A percentile compares a stretch with the other conserved stretches of the same genome.
phyloP scores from a whole-genome alignment of 64 coral and sea anemone species.

The Montipora efflorescens region DNA sequence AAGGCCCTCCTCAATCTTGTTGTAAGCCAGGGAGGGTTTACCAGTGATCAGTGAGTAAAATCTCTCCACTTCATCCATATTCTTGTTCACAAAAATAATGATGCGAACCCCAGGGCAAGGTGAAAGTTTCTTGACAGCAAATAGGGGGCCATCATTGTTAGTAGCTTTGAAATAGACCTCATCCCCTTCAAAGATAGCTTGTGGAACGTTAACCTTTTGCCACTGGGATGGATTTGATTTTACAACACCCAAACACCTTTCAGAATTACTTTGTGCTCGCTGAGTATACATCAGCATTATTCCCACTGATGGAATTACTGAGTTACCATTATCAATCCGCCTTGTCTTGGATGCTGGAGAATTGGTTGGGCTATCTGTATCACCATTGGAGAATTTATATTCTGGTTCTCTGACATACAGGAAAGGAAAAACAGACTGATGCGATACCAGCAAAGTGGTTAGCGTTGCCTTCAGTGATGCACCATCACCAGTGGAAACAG shows the following conservation, averaged over 20 bases:
- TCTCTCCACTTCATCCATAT: constrained; percentile 86
- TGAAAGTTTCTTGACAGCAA: constrained; percentile 70
- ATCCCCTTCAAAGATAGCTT: constrained; percentile 75
- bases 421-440: constrained; percentile 80
- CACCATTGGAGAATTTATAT: constrained; percentile 64
- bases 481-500: constrained; percentile 47
- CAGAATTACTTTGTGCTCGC: constrained; percentile 82
- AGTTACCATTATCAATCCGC: constrained; percentile 46
- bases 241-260: constrained; percentile 58
- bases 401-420: constrained; percentile 72
- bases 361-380: constrained; percentile 36
- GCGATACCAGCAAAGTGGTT: constrained; percentile 64
- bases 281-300: constrained; percentile 88
- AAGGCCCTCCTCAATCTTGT: constrained; percentile 89
- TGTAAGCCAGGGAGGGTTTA: constrained; percentile 75
- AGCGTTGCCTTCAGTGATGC: constrained; percentile 52
- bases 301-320: constrained; percentile 52
- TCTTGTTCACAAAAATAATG: constrained; percentile 82
- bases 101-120: constrained; percentile 86
- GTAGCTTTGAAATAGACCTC: constrained; percentile 70
- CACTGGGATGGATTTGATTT: constrained; percentile 59
- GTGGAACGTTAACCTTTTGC: constrained; percentile 61
- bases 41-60: constrained; percentile 90
- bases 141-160: constrained; percentile 40
- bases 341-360: constrained; percentile 68